Conservation (phyloP, 2,888 invertebrate genomes). For the Epirrhoe alternata region DNA sequence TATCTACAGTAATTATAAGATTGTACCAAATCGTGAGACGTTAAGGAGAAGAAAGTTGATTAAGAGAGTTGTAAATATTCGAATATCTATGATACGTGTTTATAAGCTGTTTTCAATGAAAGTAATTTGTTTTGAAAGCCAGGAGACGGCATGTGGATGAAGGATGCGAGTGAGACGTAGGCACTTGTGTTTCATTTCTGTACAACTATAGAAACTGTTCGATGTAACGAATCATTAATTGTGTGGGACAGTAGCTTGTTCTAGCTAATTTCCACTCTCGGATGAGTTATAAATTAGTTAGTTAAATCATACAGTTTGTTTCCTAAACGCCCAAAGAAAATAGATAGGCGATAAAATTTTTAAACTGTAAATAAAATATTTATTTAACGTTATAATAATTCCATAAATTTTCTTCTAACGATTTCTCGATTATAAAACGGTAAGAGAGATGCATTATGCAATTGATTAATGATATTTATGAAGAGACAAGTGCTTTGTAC, state of each 20-base stretch:
- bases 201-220: constrained; percentile 45
- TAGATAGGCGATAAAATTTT: constrained; percentile 82
- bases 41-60: constrained; percentile 55
- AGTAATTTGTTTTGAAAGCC: constrained; percentile 55
- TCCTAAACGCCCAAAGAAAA: constrained; percentile 68
- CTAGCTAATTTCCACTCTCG: constrained; percentile 29
- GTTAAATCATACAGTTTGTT: constrained; percentile 57
- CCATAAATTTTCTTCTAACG: constrained; percentile 79
- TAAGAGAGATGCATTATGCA: constrained; percentile 78
- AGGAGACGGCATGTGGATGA: constrained; percentile 44
- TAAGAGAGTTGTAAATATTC: constrained; percentile 78
- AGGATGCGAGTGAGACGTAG: constrained; percentile 21
- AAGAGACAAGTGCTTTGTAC: constrained; percentile 76
- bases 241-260: constrained; percentile 38
- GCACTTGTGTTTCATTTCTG: constrained; percentile 33
- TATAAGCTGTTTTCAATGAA: constrained; percentile 74
- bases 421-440: constrained; percentile 81
- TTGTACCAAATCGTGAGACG: constrained; percentile 67
- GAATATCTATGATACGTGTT: constrained; percentile 74
- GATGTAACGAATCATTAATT: constrained; percentile 24
- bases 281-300: constrained; percentile 50
- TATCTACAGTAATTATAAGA: constrained; percentile 43
- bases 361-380: constrained; percentile 83
- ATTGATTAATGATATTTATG: constrained; percentile 68
- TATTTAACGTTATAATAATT: constrained; percentile 84